Evolutionary conservation across 2,113 vertebrate genomes (phyloP).

Genomic region (Theristicus caerulescens): DNA sequence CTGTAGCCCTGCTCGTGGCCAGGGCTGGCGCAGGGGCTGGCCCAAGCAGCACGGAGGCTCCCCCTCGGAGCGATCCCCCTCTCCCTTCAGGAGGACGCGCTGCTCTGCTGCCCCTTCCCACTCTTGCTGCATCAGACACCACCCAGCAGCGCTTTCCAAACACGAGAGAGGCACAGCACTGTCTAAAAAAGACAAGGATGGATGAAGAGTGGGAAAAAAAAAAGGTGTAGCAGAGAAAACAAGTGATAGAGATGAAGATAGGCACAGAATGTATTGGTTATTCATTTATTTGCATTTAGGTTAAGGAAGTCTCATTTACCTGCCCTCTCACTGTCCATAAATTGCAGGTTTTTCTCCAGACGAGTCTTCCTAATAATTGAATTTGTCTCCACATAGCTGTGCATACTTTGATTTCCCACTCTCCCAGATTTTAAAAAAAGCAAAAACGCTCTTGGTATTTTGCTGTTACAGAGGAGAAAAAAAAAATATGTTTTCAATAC

Average conservation of each 20-base stretch:
- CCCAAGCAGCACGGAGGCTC: not conserved
- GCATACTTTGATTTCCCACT: not conserved
- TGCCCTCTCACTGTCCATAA: not conserved
- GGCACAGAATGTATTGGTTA: not conserved
- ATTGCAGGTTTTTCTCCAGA: not conserved
- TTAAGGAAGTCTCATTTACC: not conserved
- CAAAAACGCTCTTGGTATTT: not conserved
- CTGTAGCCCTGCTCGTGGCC: not conserved
- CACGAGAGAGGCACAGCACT: accelerated
- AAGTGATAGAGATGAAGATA: not conserved
- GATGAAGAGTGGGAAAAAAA: not conserved
- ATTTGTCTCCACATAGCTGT: not conserved
- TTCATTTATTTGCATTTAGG: not conserved
- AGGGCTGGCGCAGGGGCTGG: not conserved
- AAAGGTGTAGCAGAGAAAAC: not conserved
- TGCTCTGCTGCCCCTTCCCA: not conserved
- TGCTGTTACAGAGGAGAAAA: not conserved
- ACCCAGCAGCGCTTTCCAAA: not conserved
- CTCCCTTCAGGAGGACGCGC: not conserved
- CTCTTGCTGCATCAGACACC: not conserved
- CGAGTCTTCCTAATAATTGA: not conserved
- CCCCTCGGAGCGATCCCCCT: not conserved
- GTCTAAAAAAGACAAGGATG: not conserved
- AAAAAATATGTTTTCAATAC: not conserved
- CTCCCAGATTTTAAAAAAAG: not conserved